Evolutionary conservation across 2,888 invertebrate genomes (phyloP), one percentile per base, ranked within the genome.

Genomic region (Axea sp.): DNA sequence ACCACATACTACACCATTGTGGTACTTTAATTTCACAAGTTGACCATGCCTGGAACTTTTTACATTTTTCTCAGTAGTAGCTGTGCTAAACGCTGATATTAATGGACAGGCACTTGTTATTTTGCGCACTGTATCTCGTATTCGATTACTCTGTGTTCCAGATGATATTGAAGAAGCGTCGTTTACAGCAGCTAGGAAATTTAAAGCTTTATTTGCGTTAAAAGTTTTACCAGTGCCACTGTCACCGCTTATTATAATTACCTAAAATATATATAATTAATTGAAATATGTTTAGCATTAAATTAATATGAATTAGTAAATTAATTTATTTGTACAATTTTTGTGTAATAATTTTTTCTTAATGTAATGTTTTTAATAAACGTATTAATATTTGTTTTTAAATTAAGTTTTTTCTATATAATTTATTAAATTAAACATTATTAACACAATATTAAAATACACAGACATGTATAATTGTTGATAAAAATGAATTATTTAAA

Each of bases 211-310:
- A 35, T 82, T 83, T 2, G 88, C 87, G 8, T 88, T 87, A 73
- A 84, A 88, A 1, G 88, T 88, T 80, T 89, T 89, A 30, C 88
- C 89, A 1, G 88, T 85, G 9, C 88, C 88, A 51, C 88, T 88
- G 59, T 88, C 88, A 1, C 88, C 89, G 22, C 86, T 88, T 39
- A 89, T 86, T 5, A 89, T 80, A 9, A 89, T 83, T 1, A 85
- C 84, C 81, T 81, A 9, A 19, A 62, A 26, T n/a, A n/a, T n/a
- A n/a, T n/a, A n/a, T n/a, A n/a, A n/a, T n/a, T n/a, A 19, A 19
- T 19, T 19, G 9, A 15, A 15, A 15, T n/a, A n/a, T n/a, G n/a
- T n/a, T n/a, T n/a, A n/a, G n/a, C n/a, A n/a, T n/a, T n/a, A n/a
- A n/a, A n/a, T n/a, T n/a, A n/a, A n/a, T n/a, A n/a, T n/a, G n/a